Evolutionary conservation across 35 echinoderm and acorn worm species (phyloP), one percentile per base, ranked within the genome.

Genomic region (Holothuria glaberrima): DNA sequence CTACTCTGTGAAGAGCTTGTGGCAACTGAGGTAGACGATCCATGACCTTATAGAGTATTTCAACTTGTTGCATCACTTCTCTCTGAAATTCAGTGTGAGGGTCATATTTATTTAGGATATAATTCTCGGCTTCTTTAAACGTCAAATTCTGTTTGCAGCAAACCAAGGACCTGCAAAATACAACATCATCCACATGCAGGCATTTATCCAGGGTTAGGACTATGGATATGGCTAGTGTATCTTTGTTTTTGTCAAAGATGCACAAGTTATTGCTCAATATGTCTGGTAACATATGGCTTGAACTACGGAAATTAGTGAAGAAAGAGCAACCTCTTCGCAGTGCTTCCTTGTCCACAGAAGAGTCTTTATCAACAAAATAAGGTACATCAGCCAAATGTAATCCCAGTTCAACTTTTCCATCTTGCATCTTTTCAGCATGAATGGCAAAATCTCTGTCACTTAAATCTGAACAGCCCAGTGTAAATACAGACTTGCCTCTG

Each of bases 361-460:
- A 75, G 46, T 67, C 87, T 58, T 87, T 82, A 6, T 27, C 1
- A 0, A 98, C 87, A 34, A 95, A 98, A 90, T 66, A 98, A 33
- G 90, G 83, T 3, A 98, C 96, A 91, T 98, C 96, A 12, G 96
- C 63, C 9, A 98, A 88, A 68, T 98, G 96, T 28, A 98, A 72
- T 0, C 93, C 96, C 32, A 98, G 82, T 52, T 73, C 28, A 48
- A 82, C 89, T 35, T 22, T 21, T 35, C 75, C 41, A 28, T 86
- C 79, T 2, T 36, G 22, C 0, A 82, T 12, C 16, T 21, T 30
- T 30, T 93, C 61, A 20, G 94, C 68, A 59, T 91, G 94, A 2
- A 98, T 30, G 54, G 90, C 96, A 79, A 90, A 89, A 80, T 97
- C 95, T 33, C 92, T 32, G 68, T 94, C 93, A 20, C 69, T 36